Base-by-base conservation (phyloP, 2,797 vertebrate species). In the Eulemur rubriventer region DNA sequence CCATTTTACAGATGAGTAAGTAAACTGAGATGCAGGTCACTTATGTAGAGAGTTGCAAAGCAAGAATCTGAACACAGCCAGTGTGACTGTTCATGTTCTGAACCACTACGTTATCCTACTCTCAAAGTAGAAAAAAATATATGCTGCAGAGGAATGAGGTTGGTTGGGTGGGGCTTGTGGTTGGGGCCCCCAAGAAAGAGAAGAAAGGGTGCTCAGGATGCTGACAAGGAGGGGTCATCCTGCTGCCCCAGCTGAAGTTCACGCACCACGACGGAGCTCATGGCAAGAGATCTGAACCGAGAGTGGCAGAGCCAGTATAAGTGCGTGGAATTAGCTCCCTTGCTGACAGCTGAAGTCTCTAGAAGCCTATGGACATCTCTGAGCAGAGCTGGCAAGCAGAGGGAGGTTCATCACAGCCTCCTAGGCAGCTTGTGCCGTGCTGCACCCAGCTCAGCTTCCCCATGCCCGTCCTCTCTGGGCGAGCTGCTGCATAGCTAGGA, bases 261-360 rank as follows among this genome's bases (percentile, higher is more conserved):
- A 0, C 1, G 1, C 16, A 70, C 57, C 38, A 26, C 73, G 43
- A 8, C 0, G 0, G 22, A n/a, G 61, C 33, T 35, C 18, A 20
- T 18, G 50, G 63, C 83, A 90, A 69, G 72, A 94, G 61, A 95
- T 81, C 41, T 91, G 61, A 96, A 61, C 30, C 33, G 55, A 92
- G 6, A 87, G 43, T 4, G 13, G 82, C 82, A 57, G 18, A 61
- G 28, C 30, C 2, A 0, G 57, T 87, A 30, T 65, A 48, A 63
- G 20, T 48, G 12, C 67, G 35, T 48, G 79, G 46, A 83, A 63
- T 93, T 41, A 89, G 65, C n/a, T 69, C 55, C 26, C 55, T 50
- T 38, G 46, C 28, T 24, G 55, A 63, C 4, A 43, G 28, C 57
- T 20, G 67, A 72, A 41, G 73, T 82, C 61, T 89, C 78, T 26